Evolutionary conservation across 1,140 invertebrate genomes (phyloP).

Genomic region (Leucophenga varia): DNA sequence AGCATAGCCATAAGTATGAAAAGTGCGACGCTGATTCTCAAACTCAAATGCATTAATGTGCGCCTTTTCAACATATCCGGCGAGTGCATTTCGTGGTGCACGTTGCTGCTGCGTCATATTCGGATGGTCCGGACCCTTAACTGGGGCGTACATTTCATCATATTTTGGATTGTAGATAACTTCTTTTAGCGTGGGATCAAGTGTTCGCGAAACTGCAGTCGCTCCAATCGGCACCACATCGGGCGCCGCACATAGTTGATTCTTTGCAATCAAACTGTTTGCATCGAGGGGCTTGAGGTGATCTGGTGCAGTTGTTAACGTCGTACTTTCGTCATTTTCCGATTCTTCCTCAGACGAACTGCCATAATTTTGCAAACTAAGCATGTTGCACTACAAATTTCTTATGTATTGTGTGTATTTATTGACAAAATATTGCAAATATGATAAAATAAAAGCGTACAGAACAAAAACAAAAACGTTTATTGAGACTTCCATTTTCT

Average conservation of each 20-base stretch:
- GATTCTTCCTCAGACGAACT: slow-evolving; percentile 45
- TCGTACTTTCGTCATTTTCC: slow-evolving; percentile 17
- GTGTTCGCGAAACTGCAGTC: slow-evolving; percentile 61
- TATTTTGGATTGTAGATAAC: slow-evolving; percentile 91
- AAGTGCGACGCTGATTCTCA: slow-evolving; percentile 96
- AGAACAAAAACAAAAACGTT: slow-evolving; percentile 44
- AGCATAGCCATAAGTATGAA: slow-evolving; percentile 94
- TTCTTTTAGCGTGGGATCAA: slow-evolving; percentile 78
- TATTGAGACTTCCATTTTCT: slow-evolving; percentile 40
- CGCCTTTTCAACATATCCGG: slow-evolving; percentile 93
- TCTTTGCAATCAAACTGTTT: slow-evolving; percentile 58
- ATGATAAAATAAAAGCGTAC: slow-evolving; percentile 33
- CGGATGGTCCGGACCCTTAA: slow-evolving; percentile 88
- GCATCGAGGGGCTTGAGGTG: slow-evolving; percentile 57
- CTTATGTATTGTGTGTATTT: slow-evolving; percentile 37
- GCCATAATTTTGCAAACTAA: slow-evolving; percentile 42
- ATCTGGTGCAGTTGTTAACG: slow-evolving; percentile 52
- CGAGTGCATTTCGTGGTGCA: slow-evolving; percentile 86
- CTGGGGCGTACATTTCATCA: slow-evolving; percentile 93
- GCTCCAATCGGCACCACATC: slow-evolving; percentile 71
- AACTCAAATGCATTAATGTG: slow-evolving; percentile 98
- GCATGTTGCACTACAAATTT: slow-evolving; percentile 29
- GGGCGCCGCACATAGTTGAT: slow-evolving; percentile 80
- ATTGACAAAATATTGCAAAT: slow-evolving; percentile 42
- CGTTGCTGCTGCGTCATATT: slow-evolving; percentile 86